Conservation (phyloP, 1,140 invertebrate genomes). For the Bicyclus anynana region DNA sequence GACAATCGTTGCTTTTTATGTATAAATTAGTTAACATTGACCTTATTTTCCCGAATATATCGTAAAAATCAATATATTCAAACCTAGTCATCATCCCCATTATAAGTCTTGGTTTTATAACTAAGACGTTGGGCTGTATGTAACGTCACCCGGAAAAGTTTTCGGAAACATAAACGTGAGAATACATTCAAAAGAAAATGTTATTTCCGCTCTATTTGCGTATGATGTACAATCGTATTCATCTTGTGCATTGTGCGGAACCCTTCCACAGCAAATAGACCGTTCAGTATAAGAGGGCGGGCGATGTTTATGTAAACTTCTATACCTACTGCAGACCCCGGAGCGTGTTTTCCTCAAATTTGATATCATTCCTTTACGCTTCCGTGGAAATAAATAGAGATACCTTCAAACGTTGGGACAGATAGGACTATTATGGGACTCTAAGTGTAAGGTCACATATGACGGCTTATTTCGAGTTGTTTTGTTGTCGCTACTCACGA, state of each 20-base stretch:
- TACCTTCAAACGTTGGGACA: conserved; percentile 12
- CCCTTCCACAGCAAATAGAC: conserved; percentile 19
- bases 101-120: too few relatives aligned
- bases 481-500: neutral
- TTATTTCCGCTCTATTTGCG: conserved; percentile 16
- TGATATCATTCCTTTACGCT: conserved; percentile 30
- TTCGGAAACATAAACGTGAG: conserved; percentile 10
- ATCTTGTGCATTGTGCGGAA: conserved; percentile 12
- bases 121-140: too few relatives aligned
- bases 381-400: conserved; percentile 25
- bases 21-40: too few relatives aligned
- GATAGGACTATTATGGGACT: conserved; percentile 14
- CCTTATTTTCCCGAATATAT: too few relatives aligned
- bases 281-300: conserved; percentile 14
- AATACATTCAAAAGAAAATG: conserved; percentile 17
- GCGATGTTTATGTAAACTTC: conserved; percentile 24
- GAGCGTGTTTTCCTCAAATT: conserved; percentile 25
- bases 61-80: too few relatives aligned
- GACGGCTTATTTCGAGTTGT: neutral
- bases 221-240: conserved; percentile 18
- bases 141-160: neutral
- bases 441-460: neutral
- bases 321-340: conserved; percentile 15
- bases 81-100: too few relatives aligned
- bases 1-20: too few relatives aligned